These are phyloP conservation scores for Drosophila bocki DNA, from an alignment of 1,140 invertebrate genomes.

Conservation along the genomic window DNA sequence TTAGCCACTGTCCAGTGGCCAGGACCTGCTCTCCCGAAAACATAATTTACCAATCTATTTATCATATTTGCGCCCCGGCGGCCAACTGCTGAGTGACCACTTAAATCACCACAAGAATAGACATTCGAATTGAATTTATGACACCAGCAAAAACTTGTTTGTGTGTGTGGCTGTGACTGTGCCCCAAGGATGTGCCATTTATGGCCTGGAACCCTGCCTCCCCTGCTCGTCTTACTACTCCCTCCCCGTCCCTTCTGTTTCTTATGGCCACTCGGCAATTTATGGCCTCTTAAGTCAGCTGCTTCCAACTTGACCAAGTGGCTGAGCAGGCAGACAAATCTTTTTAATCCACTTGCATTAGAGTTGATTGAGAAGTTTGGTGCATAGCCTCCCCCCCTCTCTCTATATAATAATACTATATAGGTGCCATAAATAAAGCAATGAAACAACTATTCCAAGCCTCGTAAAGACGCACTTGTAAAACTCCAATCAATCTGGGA, in stretches of 20 bases:
- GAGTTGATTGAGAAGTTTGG: constrained; percentile 55
- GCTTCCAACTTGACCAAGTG: constrained; percentile 51
- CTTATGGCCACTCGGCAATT: constrained; percentile 68
- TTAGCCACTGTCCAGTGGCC: constrained; percentile 67
- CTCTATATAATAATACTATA: constrained; percentile 2
- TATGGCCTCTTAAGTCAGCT: constrained; percentile 74
- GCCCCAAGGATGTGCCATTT: constrained; percentile 71
- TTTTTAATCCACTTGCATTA: constrained; percentile 64
- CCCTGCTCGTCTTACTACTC: background rate
- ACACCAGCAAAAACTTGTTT: constrained; percentile 67
- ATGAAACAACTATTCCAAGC: constrained; percentile 27
- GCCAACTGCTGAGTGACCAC: constrained; percentile 69
- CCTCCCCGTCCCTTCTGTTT: constrained; percentile 32
- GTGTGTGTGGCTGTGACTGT: background rate
- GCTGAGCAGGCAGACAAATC: constrained; percentile 44
- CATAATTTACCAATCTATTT: constrained; percentile 83
- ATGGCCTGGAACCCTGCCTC: constrained; percentile 26
- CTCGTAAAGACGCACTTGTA: constrained; percentile 23
- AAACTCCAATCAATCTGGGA: constrained; percentile 36
- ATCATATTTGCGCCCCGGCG: constrained; percentile 75
- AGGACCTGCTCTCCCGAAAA: constrained; percentile 21
- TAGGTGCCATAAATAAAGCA: constrained; percentile 39
- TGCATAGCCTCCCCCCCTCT: constrained; percentile 7
- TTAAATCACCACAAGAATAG: constrained; percentile 82
- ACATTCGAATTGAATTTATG: constrained; percentile 83